Evolutionary conservation across 64 coral and sea anemone species (phyloP), one percentile per base, ranked within the genome.

Genomic region (Pocillopora damicornis): DNA sequence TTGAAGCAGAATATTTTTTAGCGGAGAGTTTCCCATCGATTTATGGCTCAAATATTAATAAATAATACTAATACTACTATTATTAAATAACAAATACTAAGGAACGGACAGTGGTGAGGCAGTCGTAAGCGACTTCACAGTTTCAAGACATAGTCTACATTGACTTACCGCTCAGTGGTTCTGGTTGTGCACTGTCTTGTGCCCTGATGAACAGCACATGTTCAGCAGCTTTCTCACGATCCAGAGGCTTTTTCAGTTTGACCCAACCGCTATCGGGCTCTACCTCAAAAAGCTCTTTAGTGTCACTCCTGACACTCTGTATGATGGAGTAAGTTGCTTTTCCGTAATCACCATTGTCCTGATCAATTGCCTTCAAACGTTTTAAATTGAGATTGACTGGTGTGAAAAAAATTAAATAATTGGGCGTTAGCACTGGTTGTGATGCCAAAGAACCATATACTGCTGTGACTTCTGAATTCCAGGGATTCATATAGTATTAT

Each of bases 191-290:
- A 1, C 42, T 37, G 72, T 96, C 94, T 63, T 78, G 78, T 35
- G 91, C 94, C 78, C 84, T 90, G 14, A 96, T 63, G 59, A 90
- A 96, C 88, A 96, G 56, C 37, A 87, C 85, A 78, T 96, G 94
- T 17, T 87, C 75, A 1, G 84, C 34, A 18, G 92, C 23, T 17
- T 75, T 64, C 75, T 96, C 94, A n/a, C 76, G 76, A 79, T 96
- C 94, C 35, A 96, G 88, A 0, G 10, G 64, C 12, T 60, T 63
- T 45, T 93, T 88, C 0, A 96, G 77, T 35, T 89, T 80, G 56
- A 96, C 80, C 74, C 86, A 88, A 11, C 94, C 94, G 20, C 76
- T 90, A n/a, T 57, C 61, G 36, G 64, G 30, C 14, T 87, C 85
- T 16, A 96, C 77, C 12, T 79, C 87, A 85, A 96, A 96, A 14